phyloP scores from a whole-genome alignment of 2,797 vertebrate species.

The Parambassis ranga region DNA sequence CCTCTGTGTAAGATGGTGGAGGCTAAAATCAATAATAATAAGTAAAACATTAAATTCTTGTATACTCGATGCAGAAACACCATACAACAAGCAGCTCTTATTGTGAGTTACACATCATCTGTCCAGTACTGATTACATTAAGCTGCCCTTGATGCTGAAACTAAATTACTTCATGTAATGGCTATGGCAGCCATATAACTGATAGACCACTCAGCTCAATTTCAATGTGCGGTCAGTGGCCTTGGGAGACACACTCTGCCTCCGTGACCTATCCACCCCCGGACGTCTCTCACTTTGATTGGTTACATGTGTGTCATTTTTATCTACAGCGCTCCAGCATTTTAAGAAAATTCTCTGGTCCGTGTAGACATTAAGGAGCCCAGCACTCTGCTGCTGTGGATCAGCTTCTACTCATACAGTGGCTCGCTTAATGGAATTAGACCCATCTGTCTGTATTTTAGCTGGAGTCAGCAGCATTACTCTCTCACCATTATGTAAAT shows the following conservation, averaged over 20 bases:
- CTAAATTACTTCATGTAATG: slow-evolving; percentile 40
- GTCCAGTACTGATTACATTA: slow-evolving; percentile 12
- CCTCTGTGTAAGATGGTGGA: too few relatives aligned
- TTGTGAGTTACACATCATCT: neutral
- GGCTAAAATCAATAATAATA: too few relatives aligned
- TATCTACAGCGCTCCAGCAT: neutral
- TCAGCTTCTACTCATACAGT: slow-evolving; percentile 28
- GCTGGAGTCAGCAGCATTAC: slow-evolving; percentile 62
- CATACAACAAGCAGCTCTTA: too few relatives aligned
- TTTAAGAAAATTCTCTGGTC: slow-evolving; percentile 5
- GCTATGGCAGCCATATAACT: slow-evolving; percentile 32
- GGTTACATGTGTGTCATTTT: slow-evolving; percentile 24
- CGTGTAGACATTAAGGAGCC: neutral
- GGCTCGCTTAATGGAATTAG: slow-evolving; percentile 69
- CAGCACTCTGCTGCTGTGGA: slow-evolving; percentile 9
- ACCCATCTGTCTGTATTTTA: slow-evolving; percentile 56
- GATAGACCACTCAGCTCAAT: slow-evolving; percentile 45
- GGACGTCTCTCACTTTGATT: slow-evolving; percentile 37
- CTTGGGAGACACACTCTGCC: slow-evolving; percentile 57
- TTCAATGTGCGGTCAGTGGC: slow-evolving; percentile 28
- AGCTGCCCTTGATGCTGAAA: slow-evolving; percentile 44
- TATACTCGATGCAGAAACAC: too few relatives aligned
- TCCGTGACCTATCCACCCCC: slow-evolving; percentile 22
- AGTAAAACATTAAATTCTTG: too few relatives aligned
- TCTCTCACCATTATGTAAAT: slow-evolving; percentile 56